A percentile compares a stretch with the other conserved stretches of the same genome.
Evolutionary conservation across 2,888 invertebrate genomes (phyloP).

Genomic region (Vannuccia rotundouncinata): DNA sequence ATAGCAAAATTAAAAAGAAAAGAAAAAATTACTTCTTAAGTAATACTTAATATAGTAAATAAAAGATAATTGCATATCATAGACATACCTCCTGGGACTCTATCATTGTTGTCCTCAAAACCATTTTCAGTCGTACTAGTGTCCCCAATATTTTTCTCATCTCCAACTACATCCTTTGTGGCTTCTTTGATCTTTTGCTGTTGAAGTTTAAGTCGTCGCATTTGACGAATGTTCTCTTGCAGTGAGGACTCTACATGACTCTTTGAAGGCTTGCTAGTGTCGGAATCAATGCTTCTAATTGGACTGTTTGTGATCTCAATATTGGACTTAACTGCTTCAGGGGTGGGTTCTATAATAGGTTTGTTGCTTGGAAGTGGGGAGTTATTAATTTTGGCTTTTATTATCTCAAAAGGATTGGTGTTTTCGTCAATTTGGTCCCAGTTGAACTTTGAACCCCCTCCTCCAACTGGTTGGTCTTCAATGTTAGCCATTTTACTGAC

Average conservation of each 20-base stretch:
- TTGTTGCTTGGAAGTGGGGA: neutral
- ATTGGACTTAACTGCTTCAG: neutral
- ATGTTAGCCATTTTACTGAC: neutral
- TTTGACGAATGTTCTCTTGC: neutral
- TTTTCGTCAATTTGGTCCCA: conserved; percentile 7
- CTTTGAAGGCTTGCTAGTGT: neutral
- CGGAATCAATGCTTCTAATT: neutral
- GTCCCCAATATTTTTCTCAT: no score
- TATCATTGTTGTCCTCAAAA: no score
- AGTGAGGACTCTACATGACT: neutral
- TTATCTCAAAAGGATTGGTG: neutral
- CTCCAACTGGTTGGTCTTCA: neutral
- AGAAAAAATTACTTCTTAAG: no score
- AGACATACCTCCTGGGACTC: no score
- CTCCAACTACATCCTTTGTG: no score
- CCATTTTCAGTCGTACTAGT: no score
- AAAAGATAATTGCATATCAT: no score
- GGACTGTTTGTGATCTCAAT: neutral
- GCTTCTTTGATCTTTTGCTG: neutral
- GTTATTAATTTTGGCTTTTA: no score
- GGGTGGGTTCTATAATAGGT: no score
- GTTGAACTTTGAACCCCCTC: neutral
- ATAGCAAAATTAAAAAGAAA: no score
- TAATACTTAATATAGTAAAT: no score
- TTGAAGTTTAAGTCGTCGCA: neutral